Base-by-base conservation (phyloP, 2,113 vertebrate species). In the Haliaeetus leucogaster region DNA sequence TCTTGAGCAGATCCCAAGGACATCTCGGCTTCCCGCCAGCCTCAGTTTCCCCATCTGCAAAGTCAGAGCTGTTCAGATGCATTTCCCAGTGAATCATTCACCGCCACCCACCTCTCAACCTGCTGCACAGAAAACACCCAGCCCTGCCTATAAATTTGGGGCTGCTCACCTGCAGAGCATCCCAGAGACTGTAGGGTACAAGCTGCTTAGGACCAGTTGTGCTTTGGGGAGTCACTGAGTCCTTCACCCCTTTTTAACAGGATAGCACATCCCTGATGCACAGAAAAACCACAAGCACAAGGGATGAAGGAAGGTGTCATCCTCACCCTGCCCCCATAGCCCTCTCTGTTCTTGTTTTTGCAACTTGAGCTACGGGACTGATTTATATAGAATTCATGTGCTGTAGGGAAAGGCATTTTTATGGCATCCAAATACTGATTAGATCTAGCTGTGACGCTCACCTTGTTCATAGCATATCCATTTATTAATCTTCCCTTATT, bases 11-110 rank as follows among this genome's bases (percentile, higher is more conserved):
- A 4, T 78, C 59, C 29, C 6, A 15, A 20, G 56, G 36, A 58
- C 43, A 19, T 16, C 43, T 10, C 4, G 0, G 21, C 26, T 83
- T 86, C 45, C 34, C 0, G 0, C 0, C n/a, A 55, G 73, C 68
- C 38, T 81, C 82, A 22, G 73, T 73, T 93, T 83, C 52, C 58
- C 56, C n/a, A 23, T 38, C 27, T 26, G 38, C 47, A 47, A 48
- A 58, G 7, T 11, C 67, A 45, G 27, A 52, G 63, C 47, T 61
- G 45, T 56, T 66, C 50, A 42, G 32, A 55, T 2, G 3, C 56
- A 25, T 10, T 84, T 40, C 19, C 19, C 40, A 32, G 16, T 7
- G 29, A 25, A 61, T 21, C 17, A 36, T 16, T 10, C 29, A 6
- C 20, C 9, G 2, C 23, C 27, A 82, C 4, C 20, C 50, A 14